These are phyloP conservation scores for Anastrepha ludens DNA, from an alignment of 1,140 invertebrate genomes.

Conservation along the genomic window DNA sequence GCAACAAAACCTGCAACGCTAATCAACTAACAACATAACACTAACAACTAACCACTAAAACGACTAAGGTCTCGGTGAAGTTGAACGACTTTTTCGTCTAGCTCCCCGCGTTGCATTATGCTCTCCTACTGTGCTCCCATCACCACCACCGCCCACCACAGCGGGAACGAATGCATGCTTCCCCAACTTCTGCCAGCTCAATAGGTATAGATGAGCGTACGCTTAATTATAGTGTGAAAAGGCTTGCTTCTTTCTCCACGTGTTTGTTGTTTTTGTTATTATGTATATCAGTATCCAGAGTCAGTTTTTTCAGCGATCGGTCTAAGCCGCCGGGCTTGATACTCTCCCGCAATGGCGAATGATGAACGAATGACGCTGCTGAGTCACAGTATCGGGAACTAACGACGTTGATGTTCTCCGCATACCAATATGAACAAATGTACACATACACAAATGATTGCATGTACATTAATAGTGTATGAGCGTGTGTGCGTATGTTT, in stretches of 20 bases:
- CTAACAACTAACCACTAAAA: background rate
- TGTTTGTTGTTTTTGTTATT: background rate
- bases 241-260: background rate
- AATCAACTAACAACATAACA: too few relatives aligned
- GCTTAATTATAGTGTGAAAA: background rate
- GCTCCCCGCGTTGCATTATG: background rate
- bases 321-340: background rate
- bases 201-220: background rate
- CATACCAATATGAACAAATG: background rate
- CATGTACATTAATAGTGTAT: background rate
- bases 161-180: background rate
- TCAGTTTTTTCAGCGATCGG: background rate
- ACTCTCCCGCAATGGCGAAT: background rate
- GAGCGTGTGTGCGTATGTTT: background rate
- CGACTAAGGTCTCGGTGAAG: constrained; percentile 41
- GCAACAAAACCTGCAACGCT: background rate
- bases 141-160: background rate
- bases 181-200: too few relatives aligned
- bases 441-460: background rate
- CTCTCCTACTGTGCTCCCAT: background rate
- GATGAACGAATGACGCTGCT: background rate
- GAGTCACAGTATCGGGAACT: constrained; percentile 20
- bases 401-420: constrained; percentile 22
- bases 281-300: background rate
- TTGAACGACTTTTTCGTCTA: constrained; percentile 38